phyloP scores from a whole-genome alignment of 1,140 invertebrate genomes.

The Neomicropteryx cornuta region DNA sequence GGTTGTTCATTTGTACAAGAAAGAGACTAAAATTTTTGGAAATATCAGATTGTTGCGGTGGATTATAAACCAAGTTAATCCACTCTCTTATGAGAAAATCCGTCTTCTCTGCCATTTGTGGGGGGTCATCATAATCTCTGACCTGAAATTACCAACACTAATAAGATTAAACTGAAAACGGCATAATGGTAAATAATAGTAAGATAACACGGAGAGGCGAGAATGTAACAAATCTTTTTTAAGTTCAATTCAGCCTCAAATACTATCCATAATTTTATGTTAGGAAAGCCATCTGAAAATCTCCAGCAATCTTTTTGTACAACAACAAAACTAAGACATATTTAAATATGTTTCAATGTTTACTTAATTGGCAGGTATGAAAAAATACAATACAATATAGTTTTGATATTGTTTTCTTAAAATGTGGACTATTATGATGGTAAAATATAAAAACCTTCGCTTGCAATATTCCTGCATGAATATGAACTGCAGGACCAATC shows the following conservation, averaged over 20 bases:
- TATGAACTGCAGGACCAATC: constrained; percentile 72
- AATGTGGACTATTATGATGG: neutral
- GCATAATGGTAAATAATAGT: too few species aligned
- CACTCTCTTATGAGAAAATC: constrained; percentile 91
- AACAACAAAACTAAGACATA: too few species aligned
- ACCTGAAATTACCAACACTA: too few species aligned
- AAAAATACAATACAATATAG: too few species aligned
- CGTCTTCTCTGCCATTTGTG: constrained; percentile 89
- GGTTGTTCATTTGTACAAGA: constrained; percentile 92
- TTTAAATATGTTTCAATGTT: too few species aligned
- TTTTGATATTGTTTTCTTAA: neutral
- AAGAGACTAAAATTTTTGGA: constrained; percentile 91
- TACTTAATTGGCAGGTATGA: too few species aligned
- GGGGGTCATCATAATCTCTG: constrained; percentile 87
- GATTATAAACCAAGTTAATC: constrained; percentile 81
- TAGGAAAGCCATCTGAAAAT: too few species aligned
- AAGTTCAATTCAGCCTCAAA: too few species aligned
- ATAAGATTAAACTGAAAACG: too few species aligned
- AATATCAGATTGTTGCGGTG: constrained; percentile 62
- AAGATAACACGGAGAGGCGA: constrained; percentile 13
- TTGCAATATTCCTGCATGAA: constrained; percentile 84
- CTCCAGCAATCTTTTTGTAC: too few species aligned
- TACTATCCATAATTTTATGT: too few species aligned
- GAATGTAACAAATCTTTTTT: constrained; percentile 5
- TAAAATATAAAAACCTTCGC: constrained; percentile 39